A percentile compares a stretch with the other conserved stretches of the same genome.
Evolutionary conservation across 1,140 invertebrate genomes (phyloP).

Genomic region (Zaprionus inermis): DNA sequence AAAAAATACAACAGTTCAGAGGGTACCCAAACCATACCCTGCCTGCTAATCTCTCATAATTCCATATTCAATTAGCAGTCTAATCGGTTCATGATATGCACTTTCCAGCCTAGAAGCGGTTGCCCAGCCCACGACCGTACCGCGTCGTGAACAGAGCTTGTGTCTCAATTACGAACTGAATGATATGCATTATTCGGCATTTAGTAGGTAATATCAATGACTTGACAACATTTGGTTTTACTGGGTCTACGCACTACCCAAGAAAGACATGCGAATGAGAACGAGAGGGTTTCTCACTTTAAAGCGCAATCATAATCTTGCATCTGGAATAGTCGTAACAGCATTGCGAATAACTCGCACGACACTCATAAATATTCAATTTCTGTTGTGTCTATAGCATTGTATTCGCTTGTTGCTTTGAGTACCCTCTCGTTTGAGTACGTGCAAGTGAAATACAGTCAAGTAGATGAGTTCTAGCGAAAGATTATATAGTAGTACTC

Average conservation of each 20-base stretch:
- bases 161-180: conserved; percentile 39
- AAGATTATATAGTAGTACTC: too few species aligned
- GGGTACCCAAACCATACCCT: not conserved
- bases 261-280: not conserved
- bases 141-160: not conserved
- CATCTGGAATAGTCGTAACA: conserved; percentile 36
- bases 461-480: too few species aligned
- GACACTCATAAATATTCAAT: conserved; percentile 75
- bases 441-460: too few species aligned
- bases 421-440: conserved; percentile 20
- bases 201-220: conserved; percentile 24
- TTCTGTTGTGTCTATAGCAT: conserved; percentile 63
- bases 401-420: conserved; percentile 46
- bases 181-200: conserved; percentile 38
- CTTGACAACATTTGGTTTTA: conserved; percentile 27
- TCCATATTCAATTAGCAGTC: conserved; percentile 1
- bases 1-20: not conserved
- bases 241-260: too few species aligned
- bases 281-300: conserved; percentile 6
- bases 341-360: conserved; percentile 54
- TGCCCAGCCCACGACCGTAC: not conserved
- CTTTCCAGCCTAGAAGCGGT: conserved; percentile 9
- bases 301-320: conserved; percentile 30
- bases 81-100: conserved; percentile 37
- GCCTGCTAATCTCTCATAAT: not conserved